phyloP scores from a whole-genome alignment of 2,113 vertebrate species.

The Paradoxurus hermaphroditus region DNA sequence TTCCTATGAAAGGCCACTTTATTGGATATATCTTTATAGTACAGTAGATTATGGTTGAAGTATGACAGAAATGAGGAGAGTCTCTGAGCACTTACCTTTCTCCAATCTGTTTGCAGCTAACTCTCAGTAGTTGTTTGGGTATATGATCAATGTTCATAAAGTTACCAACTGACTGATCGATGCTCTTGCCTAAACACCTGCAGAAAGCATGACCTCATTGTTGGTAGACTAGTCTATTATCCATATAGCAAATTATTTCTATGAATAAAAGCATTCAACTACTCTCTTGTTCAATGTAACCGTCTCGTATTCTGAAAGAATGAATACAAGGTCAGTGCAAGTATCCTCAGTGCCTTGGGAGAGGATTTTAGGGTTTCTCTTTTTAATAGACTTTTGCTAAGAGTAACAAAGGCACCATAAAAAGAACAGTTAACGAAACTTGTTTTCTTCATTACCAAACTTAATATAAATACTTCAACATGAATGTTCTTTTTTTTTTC shows the following conservation, averaged over 20 bases:
- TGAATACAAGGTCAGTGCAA: constrained; percentile 30
- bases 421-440: constrained; percentile 60
- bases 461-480: constrained; percentile 62
- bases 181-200: background rate
- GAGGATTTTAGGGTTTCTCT: constrained; percentile 49
- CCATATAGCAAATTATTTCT: background rate
- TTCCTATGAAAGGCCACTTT: background rate
- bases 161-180: background rate
- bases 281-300: background rate
- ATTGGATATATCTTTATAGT: background rate
- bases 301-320: constrained; percentile 24
- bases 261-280: background rate
- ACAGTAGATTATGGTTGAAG: background rate
- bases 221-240: background rate
- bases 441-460: constrained; percentile 59
- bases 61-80: background rate
- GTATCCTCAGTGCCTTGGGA: constrained; percentile 26
- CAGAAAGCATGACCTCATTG: background rate
- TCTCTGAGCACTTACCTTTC: background rate
- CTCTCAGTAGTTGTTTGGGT: background rate
- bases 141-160: background rate
- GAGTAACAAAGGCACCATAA: constrained; percentile 55
- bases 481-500: constrained; percentile 10
- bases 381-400: constrained; percentile 63
- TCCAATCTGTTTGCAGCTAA: background rate